Evolutionary conservation across 2,888 invertebrate genomes (phyloP).

Genomic region (Tetragonisca angustula): DNA sequence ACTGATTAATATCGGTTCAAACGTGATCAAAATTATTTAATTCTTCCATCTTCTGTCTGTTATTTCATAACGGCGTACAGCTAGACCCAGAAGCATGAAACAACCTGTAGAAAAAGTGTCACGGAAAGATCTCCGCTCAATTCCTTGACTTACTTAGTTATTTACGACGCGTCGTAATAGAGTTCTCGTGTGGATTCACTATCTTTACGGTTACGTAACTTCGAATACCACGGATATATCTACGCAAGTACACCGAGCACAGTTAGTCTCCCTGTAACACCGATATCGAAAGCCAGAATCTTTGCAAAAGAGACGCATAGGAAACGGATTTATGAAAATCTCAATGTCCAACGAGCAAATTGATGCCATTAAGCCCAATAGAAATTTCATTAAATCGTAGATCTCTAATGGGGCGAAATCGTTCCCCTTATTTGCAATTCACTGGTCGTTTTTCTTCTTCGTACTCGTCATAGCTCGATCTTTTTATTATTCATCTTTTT

Average conservation of each 20-base stretch:
- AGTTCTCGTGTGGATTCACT: neutral
- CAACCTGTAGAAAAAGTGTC: conserved; percentile 1
- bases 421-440: conserved; percentile 23
- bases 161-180: neutral
- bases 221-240: neutral
- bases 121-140: neutral
- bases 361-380: conserved; percentile 18
- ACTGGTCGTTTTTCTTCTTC: neutral
- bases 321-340: neutral
- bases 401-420: conserved; percentile 9
- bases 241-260: neutral
- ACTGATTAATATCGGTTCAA: no score
- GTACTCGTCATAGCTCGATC: neutral
- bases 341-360: conserved; percentile 19
- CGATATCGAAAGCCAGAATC: conserved; percentile 8
- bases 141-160: conserved; percentile 7
- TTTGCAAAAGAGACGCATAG: neutral
- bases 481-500: neutral
- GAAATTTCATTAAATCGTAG: conserved; percentile 25
- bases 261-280: neutral
- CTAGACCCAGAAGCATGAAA: neutral
- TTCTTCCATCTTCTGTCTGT: neutral
- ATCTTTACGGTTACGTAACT: neutral
- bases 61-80: neutral
- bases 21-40: no score